Evolutionary conservation across 1,140 invertebrate genomes (phyloP), one percentile per base, ranked within the genome.

Genomic region (Brachionus rubens): DNA sequence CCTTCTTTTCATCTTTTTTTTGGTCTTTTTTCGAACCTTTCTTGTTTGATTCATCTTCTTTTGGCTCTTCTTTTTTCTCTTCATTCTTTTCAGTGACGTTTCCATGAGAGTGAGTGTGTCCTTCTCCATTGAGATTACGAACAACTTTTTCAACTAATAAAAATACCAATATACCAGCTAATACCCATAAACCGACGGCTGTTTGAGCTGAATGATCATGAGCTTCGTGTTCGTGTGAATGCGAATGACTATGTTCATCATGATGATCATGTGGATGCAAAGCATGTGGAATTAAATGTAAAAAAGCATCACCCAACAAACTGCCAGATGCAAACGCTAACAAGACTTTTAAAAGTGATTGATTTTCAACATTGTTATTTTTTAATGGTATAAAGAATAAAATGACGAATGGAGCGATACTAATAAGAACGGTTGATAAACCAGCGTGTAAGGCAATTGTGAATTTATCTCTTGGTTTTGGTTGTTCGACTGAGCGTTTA

Each of bases 201-300:
- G 92, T 90, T 80, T 96, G 91, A 77, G 83, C 81, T 33, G 79
- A 77, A 67, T 81, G 79, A 28, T 78, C 83, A 79, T 90, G 88
- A 14, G 83, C 85, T 79, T 87, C 83, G 24, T 68, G 43, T 26
- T 70, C 48, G 28, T 72, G 75, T 16, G 94, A 92, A 86, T 98
- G 94, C 36, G 94, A 94, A 81, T 88, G 86, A 2, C 80, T 80
- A 79, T 90, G 88, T 14, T 81, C 77, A 79, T 89, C 88, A 14
- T 87, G 83, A 28, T 77, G 76, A 36, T 62, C 26, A 47, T 76
- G 76, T 4, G 47, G 77, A 50, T 77, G 78, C 1, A 95, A 87
- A 16, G 94, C 93, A 87, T 98, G 94, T 40, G 95, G 95, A 81
- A 98, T 98, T 26, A 98, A 85, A 87, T 98, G 95, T 1, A 98